A percentile compares a stretch with the other conserved stretches of the same genome.
These are phyloP conservation scores for Oryzias javanicus DNA, from an alignment of 2,113 vertebrate species.

Conservation along the genomic window DNA sequence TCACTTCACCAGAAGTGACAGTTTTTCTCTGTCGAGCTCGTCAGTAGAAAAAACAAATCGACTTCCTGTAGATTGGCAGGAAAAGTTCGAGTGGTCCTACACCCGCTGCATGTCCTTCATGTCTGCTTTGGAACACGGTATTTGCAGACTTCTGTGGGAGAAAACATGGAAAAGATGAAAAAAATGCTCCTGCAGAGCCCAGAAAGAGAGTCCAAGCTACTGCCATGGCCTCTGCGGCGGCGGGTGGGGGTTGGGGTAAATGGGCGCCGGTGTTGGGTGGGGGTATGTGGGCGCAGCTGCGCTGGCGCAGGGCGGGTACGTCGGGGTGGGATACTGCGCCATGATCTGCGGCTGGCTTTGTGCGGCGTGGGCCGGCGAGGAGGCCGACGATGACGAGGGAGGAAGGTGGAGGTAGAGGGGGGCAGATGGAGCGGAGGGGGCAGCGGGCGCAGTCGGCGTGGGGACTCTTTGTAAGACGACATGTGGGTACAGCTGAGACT, in stretches of 20 bases:
- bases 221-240: slow-evolving; percentile 69
- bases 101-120: slow-evolving; percentile 9
- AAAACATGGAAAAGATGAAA: slow-evolving; percentile 5
- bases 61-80: slow-evolving; percentile 10
- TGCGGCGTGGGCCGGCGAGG: slow-evolving; percentile 30
- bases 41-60: slow-evolving; percentile 6
- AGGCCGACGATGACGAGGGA: slow-evolving; percentile 35
- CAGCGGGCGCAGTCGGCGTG: slow-evolving; percentile 66
- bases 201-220: slow-evolving; percentile 24
- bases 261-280: slow-evolving; percentile 53
- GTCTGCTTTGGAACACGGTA: slow-evolving; percentile 2
- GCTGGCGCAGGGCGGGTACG: slow-evolving; percentile 58
- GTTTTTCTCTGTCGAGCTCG: no score
- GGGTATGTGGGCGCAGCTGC: slow-evolving; percentile 47
- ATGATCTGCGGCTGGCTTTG: slow-evolving; percentile 44
- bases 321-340: slow-evolving; percentile 55
- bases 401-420: slow-evolving; percentile 67
- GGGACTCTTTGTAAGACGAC: slow-evolving; percentile 76
- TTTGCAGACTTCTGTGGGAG: slow-evolving; percentile 15
- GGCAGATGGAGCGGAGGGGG: slow-evolving; percentile 56
- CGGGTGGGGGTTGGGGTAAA: slow-evolving; percentile 65
- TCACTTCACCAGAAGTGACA: no score
- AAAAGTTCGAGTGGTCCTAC: slow-evolving; percentile 19
- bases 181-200: slow-evolving; percentile 6
- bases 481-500: slow-evolving; percentile 74